phyloP scores from a whole-genome alignment of 1,140 invertebrate species.

The Pseudachorutes palmiensis region DNA sequence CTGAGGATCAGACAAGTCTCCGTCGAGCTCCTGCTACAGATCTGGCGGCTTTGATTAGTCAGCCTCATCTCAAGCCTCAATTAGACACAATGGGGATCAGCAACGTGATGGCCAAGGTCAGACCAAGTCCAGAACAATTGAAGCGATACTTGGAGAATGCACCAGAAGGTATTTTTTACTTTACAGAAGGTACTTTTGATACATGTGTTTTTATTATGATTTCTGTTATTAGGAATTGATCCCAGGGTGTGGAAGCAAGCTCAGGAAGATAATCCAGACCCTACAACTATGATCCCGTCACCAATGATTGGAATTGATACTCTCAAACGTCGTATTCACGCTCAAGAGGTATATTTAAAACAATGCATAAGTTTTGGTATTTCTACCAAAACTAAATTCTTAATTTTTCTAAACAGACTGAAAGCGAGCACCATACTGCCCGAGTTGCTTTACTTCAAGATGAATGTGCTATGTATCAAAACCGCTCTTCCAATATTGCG shows the following conservation, averaged over 20 bases:
- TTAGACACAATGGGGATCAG: slow-evolving; percentile 57
- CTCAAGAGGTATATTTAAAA: slow-evolving; percentile 44
- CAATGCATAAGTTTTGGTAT: slow-evolving; percentile 2
- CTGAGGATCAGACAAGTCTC: slow-evolving; percentile 43
- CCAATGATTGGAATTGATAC: slow-evolving; percentile 84
- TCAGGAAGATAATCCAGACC: slow-evolving; percentile 45
- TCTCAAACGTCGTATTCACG: slow-evolving; percentile 71
- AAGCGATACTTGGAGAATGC: slow-evolving; percentile 83
- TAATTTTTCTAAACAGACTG: slow-evolving; percentile 54
- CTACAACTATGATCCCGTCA: slow-evolving; percentile 68
- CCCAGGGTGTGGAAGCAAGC: slow-evolving; percentile 63
- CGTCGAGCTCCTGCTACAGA: slow-evolving; percentile 67
- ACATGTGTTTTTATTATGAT: slow-evolving; percentile 16
- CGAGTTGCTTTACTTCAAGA: slow-evolving; percentile 66
- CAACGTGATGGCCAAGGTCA: slow-evolving; percentile 49
- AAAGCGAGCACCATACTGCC: slow-evolving; percentile 65
- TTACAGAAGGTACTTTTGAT: no score
- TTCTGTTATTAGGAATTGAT: slow-evolving; percentile 55
- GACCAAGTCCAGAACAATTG: slow-evolving; percentile 57
- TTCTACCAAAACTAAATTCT: slow-evolving; percentile 3
- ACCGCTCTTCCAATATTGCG: slow-evolving; percentile 59
- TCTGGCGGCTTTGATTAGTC: slow-evolving; percentile 58
- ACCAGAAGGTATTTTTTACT: slow-evolving; percentile 72
- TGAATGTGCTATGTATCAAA: slow-evolving; percentile 64
- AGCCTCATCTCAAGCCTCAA: slow-evolving; percentile 56